Base-by-base conservation (phyloP, 2,888 invertebrate species). In the Drosophila crucigera region DNA sequence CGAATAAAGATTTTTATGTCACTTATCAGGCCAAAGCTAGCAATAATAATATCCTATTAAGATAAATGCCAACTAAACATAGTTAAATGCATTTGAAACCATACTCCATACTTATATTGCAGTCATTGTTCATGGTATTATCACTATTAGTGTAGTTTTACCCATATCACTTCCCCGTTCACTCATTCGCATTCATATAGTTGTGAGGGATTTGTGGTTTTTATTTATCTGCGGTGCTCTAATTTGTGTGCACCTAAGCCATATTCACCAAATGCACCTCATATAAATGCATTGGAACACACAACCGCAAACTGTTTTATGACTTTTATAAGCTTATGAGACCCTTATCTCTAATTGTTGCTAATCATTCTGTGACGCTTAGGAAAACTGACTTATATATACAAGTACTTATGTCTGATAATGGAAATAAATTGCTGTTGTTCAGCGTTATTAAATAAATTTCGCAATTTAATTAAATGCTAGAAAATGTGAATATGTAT, bases 381-480 rank as follows among this genome's bases (percentile, higher is more conserved):
- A 37, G 31, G 10, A 28, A 30, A 62, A 56, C 22, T 33, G 35
- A 35, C 19, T 56, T 47, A 43, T 28, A 16, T 14, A 30, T 10
- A 22, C 1, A 41, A 55, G 41, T 35, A 22, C 25, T 50, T 31
- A 16, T 16, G 59, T 7, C 16, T 28, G n/a, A 60, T 65, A 25
- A n/a, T 6, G 16, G 19, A 43, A 50, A 52, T 39, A 59, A 59
- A 33, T 31, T 28, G 43, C 19, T 35, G 14, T 50, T 19, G 25
- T 41, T 37, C 3, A 28, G 33, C 6, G 35, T 43, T 61, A 64
- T 63, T 39, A 52, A 68, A 68, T 66, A 35, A 58, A 39, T 43
- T 54, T 35, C 3, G 43, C 33, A 78, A 67, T 73, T 68, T 72
- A 76, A 80, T 83, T 76, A 73, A 76, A 63, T 41, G 53, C 19